A percentile compares a stretch with the other conserved stretches of the same genome.
These are phyloP conservation scores for Hartigia nigra DNA, from an alignment of 2,888 invertebrate genomes.

Conservation along the genomic window DNA sequence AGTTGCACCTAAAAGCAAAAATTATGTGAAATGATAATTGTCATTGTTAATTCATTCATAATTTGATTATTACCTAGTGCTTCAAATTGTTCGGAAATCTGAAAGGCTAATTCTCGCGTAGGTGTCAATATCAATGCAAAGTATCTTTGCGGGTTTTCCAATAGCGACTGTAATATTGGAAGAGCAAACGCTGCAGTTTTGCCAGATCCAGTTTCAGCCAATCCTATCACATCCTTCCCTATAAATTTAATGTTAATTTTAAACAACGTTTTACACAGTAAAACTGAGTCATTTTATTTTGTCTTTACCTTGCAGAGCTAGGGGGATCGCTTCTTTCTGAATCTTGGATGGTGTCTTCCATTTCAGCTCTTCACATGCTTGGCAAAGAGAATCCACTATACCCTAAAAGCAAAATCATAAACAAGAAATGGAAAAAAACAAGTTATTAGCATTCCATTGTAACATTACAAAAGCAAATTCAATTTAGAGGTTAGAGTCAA, in stretches of 20 bases:
- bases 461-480: constrained; percentile 12
- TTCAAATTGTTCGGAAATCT: constrained; percentile 98
- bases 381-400: constrained; percentile 87
- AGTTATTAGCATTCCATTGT: constrained; percentile 4
- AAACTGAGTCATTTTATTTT: constrained; percentile 1
- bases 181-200: constrained; percentile 98
- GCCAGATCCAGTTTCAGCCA: constrained; percentile 91
- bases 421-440: constrained; percentile 3
- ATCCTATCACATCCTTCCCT: constrained; percentile 84
- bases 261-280: background rate
- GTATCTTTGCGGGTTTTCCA: constrained; percentile 92
- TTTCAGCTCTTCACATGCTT: constrained; percentile 91
- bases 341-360: constrained; percentile 97
- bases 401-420: constrained; percentile 72
- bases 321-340: constrained; percentile 92
- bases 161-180: constrained; percentile 91
- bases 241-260: constrained; percentile 72
- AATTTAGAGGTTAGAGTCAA: constrained; percentile 2
- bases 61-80: constrained; percentile 79
- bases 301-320: constrained; percentile 84
- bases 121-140: constrained; percentile 95
- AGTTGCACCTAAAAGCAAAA: constrained; percentile 72
- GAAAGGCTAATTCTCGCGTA: constrained; percentile 97
- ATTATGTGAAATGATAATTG: background rate
- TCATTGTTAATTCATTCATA: constrained; percentile 7